phyloP scores from a whole-genome alignment of 2,888 invertebrate genomes.

The Tipula lateralis region DNA sequence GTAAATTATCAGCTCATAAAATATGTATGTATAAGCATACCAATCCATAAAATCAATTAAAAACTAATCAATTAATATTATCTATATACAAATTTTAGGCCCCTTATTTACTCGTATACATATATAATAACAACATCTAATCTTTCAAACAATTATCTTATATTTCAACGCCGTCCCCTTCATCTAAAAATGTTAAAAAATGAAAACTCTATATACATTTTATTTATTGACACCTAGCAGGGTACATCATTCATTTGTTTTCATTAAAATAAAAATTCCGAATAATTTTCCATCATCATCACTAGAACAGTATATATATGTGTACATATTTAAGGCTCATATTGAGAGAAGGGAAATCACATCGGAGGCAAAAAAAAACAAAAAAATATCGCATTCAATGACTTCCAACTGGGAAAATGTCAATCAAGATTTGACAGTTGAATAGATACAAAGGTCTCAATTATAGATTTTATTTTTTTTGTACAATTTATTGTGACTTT shows the following conservation, averaged over 20 bases:
- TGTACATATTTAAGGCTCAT: background rate
- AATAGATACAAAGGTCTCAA: constrained; percentile 29
- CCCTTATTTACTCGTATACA: background rate
- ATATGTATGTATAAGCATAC: background rate
- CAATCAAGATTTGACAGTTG: constrained; percentile 30
- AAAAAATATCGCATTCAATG: background rate
- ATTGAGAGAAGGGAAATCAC: background rate
- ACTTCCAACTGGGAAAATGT: constrained; percentile 27
- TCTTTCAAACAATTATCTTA: constrained; percentile 5
- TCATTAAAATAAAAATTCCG: background rate
- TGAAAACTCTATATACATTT: background rate
- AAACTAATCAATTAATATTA: constrained; percentile 14
- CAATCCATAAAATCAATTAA: background rate
- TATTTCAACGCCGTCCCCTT: constrained; percentile 7
- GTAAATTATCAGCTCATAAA: background rate
- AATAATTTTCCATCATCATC: background rate
- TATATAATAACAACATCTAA: background rate
- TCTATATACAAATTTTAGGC: background rate
- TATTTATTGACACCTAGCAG: constrained; percentile 21
- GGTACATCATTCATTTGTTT: constrained; percentile 1
- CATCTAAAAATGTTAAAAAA: background rate
- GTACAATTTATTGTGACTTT: constrained; percentile 25
- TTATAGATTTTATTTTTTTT: constrained; percentile 15
- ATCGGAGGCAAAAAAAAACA: background rate
- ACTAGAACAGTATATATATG: background rate